Evolutionary conservation across 2,797 vertebrate species (phyloP), one percentile per base, ranked within the genome.

Genomic region (Staurois parvus): DNA sequence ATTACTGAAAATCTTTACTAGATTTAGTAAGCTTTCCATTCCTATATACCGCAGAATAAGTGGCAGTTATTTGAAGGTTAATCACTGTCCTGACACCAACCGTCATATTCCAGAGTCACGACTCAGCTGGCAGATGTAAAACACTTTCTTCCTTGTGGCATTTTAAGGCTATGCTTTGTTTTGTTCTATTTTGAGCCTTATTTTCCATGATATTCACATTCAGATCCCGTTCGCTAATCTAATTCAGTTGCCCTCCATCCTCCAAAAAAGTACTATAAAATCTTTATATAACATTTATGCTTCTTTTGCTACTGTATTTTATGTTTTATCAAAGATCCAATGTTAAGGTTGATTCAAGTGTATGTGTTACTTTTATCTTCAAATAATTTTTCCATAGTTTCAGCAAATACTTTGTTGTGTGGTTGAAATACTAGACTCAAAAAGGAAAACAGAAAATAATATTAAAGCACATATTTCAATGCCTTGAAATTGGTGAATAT

Each of bases 101-200:
- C 15, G 26, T 67, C 28, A 67, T 28, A 66, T 66, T 66, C 64
- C 64, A 66, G n/a, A 66, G 13, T 66, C n/a, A 66, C 26, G 64
- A 66, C 64, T 66, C 64, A 67, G 64, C 64, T 67, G 64, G 26
- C 64, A 67, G n/a, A 67, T 67, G 13, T 26, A 66, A 26, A 66
- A 67, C 28, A 67, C n/a, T 29, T 66, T 67, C 26, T 67, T 67
- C 64, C 64, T 29, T 67, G n/a, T 67, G 64, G 64, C 64, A 67
- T 67, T 28, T 29, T 12, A 67, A 37, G 29, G 64, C 12, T n/a
- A 6, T 10, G 62, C 13, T 67, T 29, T 67, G 64, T 67, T 67
- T 29, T 29, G 64, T 67, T 28, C 64, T 67, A 67, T 67, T 28
- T 29, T 12, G 1, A 26, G 64, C 13, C 26, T 26, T 29, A 9